Evolutionary conservation across 37 sponge, comb jelly and placozoan species (phyloP).

Genomic region (Crambe crambe): DNA sequence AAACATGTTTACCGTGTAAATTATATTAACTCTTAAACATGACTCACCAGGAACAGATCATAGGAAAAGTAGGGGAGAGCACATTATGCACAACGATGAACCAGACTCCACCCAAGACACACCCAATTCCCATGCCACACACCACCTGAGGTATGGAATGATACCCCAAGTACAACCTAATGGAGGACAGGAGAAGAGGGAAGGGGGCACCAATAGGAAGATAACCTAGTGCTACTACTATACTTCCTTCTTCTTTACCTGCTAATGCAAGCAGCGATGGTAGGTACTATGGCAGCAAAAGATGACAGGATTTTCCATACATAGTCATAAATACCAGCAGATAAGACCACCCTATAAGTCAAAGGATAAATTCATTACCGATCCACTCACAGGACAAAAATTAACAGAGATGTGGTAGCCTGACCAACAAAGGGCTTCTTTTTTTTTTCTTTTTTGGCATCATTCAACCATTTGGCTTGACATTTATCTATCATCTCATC

Average conservation of each 20-base stretch:
- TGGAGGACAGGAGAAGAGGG: neutral
- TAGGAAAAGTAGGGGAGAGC: conserved; percentile 61
- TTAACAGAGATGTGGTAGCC: too few species aligned
- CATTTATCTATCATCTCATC: too few species aligned
- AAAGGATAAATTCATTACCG: neutral
- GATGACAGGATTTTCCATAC: conserved; percentile 31
- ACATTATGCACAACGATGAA: conserved; percentile 58
- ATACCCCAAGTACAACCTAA: conserved; percentile 74
- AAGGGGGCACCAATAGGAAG: neutral
- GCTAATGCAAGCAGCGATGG: conserved; percentile 21
- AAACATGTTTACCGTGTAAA: too few species aligned
- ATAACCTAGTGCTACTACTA: too few species aligned
- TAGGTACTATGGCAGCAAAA: neutral
- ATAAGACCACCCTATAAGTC: conserved; percentile 24
- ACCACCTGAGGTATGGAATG: conserved; percentile 63
- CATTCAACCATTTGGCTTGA: too few species aligned
- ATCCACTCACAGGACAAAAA: neutral
- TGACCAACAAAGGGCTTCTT: too few species aligned
- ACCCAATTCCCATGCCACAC: conserved; percentile 46
- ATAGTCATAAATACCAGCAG: conserved; percentile 26
- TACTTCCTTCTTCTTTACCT: too few species aligned
- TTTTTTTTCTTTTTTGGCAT: too few species aligned
- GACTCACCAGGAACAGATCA: conserved; percentile 58
- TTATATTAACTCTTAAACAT: too few species aligned
- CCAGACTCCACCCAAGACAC: conserved; percentile 44